Evolutionary conservation across 2,888 invertebrate genomes (phyloP), one percentile per base, ranked within the genome.

Genomic region (Theodoxus fluviatilis): DNA sequence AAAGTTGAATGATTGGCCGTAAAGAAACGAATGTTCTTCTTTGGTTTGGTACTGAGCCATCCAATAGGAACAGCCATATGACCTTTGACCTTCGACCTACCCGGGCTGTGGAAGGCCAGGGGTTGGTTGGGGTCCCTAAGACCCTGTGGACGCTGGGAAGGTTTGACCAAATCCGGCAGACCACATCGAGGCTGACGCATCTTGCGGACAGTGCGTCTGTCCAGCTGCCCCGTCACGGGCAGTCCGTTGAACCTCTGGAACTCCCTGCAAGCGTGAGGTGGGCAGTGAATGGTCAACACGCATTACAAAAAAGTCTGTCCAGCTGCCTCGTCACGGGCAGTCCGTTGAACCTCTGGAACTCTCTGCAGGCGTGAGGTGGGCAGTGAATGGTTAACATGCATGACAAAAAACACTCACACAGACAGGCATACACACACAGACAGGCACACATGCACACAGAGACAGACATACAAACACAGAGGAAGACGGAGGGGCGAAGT

Each of bases 121-220:
- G 80, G 79, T 38, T 73, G 67, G 38, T 70, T 74, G 1, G 69
- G 72, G 25, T 57, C 49, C 69, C 47, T 31, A 40, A 68, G 59
- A n/a, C 68, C 65, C 2, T 73, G 71, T 15, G 74, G 66, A 66
- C 79, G 64, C 31, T 77, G 68, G 28, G 67, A 52, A 7, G 81
- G 79, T 33, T 74, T 73, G 12, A 79, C 70, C 33, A 82, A 75
- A 73, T 85, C 84, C 22, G 81, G 80, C 35, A 84, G 71, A 9
- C 84, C 85, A 75, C 86, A 86, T 7, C 86, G 74, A 6, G 84
- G 85, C 15, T 75, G 74, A 61, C 74, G 52, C 84, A 86, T 85
- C 74, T 80, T 81, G 1, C 69, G 61, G 0, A 79, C 28, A 0
- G 86, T 86, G 7, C 49, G 69, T 18, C 69, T 38, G 69, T 85